Evolutionary conservation across 2,888 invertebrate species (phyloP), one percentile per base, ranked within the genome.

Genomic region (Macropis europaea): DNA sequence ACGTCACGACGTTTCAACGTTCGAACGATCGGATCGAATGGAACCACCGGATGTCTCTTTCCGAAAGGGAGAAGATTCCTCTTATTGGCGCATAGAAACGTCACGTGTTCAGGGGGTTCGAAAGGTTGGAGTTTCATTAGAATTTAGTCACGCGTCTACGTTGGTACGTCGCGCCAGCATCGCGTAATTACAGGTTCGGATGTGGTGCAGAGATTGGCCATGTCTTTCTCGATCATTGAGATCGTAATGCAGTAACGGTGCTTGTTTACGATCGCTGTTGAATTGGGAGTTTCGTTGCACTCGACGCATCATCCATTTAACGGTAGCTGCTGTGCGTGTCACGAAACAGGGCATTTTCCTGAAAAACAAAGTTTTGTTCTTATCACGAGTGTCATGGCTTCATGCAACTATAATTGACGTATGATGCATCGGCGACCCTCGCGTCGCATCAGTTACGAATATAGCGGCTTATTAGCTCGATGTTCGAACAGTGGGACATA

Each of bases 281-380:
- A 68, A 68, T 68, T 63, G 48, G 54, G 22, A 62, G 17, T 61
- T 53, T 63, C 67, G 54, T 48, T 62, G 26, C 42, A 34, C 4
- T n/a, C 28, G 15, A 32, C 22, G 38, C 38, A 38, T 67, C 62
- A 6, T 52, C 28, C 28, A n/a, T 13, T 45, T 45, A 59, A 22
- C 26, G 26, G 3, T 2, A 1, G 3, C 26, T 9, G n/a, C 22
- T 28, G 36, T 24, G 17, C 19, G 28, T 13, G 26, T 26, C n/a
- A n/a, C n/a, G n/a, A n/a, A n/a, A n/a, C n/a, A n/a, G n/a, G n/a
- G n/a, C n/a, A n/a, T n/a, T n/a, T n/a, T n/a, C n/a, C n/a, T n/a
- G n/a, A n/a, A n/a, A n/a, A n/a, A n/a, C 6, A 5, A 52, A 45
- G 13, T 24, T 40, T 6, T 15, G 13, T 15, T n/a, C 6, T 4